Evolutionary conservation across 2,888 invertebrate species (phyloP), one percentile per base, ranked within the genome.

Genomic region (Sesia bembeciformis): DNA sequence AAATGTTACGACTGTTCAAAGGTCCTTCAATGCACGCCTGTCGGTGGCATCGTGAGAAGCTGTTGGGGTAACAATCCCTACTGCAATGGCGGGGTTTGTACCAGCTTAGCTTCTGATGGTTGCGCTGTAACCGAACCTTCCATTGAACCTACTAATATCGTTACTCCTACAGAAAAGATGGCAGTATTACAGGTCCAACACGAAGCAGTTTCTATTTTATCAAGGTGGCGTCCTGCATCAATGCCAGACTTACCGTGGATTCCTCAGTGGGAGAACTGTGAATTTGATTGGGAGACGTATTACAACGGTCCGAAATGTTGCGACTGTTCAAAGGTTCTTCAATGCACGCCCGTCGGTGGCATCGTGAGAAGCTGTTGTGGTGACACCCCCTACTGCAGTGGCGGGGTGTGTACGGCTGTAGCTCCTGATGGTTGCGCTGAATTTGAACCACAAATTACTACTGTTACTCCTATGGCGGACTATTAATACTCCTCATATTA

Each of bases 281-380:
- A 62, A 3, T 60, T 60, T 51, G 55, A 54, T 5, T 51, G n/a
- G 4, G 55, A 49, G 41, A 49, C 40, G 23, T 42, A 4, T n/a
- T 40, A 53, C 40, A 38, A 52, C 5, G 57, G 59, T 0, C 58
- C 59, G n/a, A 52, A 49, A 5, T 64, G 62, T 42, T 52, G 40
- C 42, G 57, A 60, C 53, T 64, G 64, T 54, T 57, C 51, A 43
- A 58, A 52, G 8, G 50, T 57, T 4, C 42, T 59, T 8, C 54
- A 58, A 5, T 62, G 62, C 41, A 58, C 57, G 0, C 54, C 58
- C 3, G 55, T 57, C 7, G 61, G 59, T 4, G 64, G 64, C 1
- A 39, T 64, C 3, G 43, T 60, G 5, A 57, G 59, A 42, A 55
- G 51, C 4, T 64, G 63, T 50, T 58, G 54, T 0, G 49, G 42